Conservation (phyloP, 2,113 vertebrate genomes). For the Coracopsis vasa region DNA sequence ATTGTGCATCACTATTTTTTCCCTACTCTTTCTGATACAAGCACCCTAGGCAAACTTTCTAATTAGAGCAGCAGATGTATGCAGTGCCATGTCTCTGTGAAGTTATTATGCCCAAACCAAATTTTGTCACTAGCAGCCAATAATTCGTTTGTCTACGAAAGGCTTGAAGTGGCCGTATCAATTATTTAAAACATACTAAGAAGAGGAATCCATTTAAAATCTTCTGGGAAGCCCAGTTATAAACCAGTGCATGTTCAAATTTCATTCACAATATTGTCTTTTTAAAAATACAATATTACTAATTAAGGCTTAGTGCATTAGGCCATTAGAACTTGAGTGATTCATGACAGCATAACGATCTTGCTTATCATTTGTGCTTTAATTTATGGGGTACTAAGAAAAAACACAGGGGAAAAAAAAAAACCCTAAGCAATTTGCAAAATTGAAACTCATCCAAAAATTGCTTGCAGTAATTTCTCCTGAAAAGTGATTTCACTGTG, state of each 20-base stretch:
- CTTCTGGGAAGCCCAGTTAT: slow-evolving; percentile 58
- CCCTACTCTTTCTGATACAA: slow-evolving; percentile 37
- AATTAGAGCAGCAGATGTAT: slow-evolving; percentile 72
- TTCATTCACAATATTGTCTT: slow-evolving; percentile 54
- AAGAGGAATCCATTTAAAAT: slow-evolving; percentile 64
- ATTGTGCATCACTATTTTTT: slow-evolving; percentile 50
- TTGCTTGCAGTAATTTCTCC: slow-evolving; percentile 54
- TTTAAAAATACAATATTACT: slow-evolving; percentile 59
- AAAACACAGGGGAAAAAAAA: background rate
- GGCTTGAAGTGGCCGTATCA: slow-evolving; percentile 39
- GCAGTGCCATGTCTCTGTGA: slow-evolving; percentile 40
- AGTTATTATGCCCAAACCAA: slow-evolving; percentile 54
- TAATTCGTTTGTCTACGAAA: slow-evolving; percentile 50
- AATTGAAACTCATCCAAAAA: slow-evolving; percentile 61
- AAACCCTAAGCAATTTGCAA: slow-evolving; percentile 32
- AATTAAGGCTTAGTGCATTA: slow-evolving; percentile 70
- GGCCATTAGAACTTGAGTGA: slow-evolving; percentile 55
- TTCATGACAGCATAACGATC: slow-evolving; percentile 28
- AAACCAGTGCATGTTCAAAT: slow-evolving; percentile 40
- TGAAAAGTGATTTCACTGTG: slow-evolving; percentile 62
- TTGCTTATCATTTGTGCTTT: slow-evolving; percentile 42
- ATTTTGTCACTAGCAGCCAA: slow-evolving; percentile 51
- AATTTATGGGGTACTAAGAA: slow-evolving; percentile 35
- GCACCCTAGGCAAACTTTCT: slow-evolving; percentile 67
- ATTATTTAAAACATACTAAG: slow-evolving; percentile 66